phyloP scores from a whole-genome alignment of 2,888 invertebrate genomes.

The Chelonus formosanus region DNA sequence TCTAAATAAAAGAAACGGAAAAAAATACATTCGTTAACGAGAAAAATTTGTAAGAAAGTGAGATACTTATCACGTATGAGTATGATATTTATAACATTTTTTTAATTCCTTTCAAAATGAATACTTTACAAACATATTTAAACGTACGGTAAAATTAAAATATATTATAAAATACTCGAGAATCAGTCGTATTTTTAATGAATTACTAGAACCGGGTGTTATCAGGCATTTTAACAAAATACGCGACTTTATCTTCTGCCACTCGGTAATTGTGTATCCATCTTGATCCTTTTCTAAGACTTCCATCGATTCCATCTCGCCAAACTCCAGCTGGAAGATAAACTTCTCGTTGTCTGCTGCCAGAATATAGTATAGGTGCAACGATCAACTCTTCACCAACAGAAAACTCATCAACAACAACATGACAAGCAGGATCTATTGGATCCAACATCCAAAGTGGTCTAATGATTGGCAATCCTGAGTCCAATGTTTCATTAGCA shows the following conservation, averaged over 20 bases:
- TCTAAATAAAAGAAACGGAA: no score
- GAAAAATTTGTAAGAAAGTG: no score
- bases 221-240: constrained; percentile 85
- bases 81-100: no score
- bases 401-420: constrained; percentile 85
- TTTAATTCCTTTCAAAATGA: no score
- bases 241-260: constrained; percentile 80
- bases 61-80: no score
- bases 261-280: constrained; percentile 92
- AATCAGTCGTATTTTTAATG: no score
- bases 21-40: no score
- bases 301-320: constrained; percentile 90
- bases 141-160: constrained; percentile 9
- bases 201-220: constrained; percentile 76
- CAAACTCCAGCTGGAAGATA: constrained; percentile 92
- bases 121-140: constrained; percentile 8
- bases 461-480: constrained; percentile 84
- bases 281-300: constrained; percentile 84
- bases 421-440: constrained; percentile 78
- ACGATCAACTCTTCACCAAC: constrained; percentile 91
- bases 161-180: no score
- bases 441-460: constrained; percentile 92
- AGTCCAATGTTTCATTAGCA: constrained; percentile 80
- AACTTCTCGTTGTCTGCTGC: constrained; percentile 79
- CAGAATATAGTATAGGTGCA: constrained; percentile 82